Base-by-base conservation (phyloP, 2,888 invertebrate genomes). In the Panorpa germanica region DNA sequence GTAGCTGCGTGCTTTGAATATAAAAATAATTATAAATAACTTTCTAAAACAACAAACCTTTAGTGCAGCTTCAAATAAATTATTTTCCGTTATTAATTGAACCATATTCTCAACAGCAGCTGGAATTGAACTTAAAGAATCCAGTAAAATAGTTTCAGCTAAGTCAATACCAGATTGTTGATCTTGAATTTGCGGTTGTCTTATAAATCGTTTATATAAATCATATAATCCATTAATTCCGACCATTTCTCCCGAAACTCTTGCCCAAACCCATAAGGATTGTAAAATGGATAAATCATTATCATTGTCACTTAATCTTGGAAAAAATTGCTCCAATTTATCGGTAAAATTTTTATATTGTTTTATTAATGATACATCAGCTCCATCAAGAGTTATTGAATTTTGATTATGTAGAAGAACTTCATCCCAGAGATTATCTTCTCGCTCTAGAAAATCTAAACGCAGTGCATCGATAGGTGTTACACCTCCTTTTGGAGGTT, bases 191-290 rank as follows among this genome's bases (percentile, higher is more conserved):
- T n/a, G n/a, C n/a, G n/a, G n/a, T n/a, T n/a, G n/a, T n/a, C n/a
- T n/a, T 34, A 17, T 40, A 47, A 70, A 70, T 39, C 65, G 57
- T 33, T 70, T 52, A 46, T 74, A 81, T 25, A 62, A 64, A 37
- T 62, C 64, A 47, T 78, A 81, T 30, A 76, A 49, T 1, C 66
- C 66, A 36, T 72, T 66, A 17, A 82, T 57, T 11, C 63, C 52
- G 25, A 62, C 54, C 41, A 76, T 46, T 45, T 73, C 70, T 18
- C 62, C 57, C 34, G 66, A 58, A 2, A 70, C 57, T 31, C 63
- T 56, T 19, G 56, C 60, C 72, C 78, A 78, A 35, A 70, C 51
- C 65, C 73, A 75, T 5, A 65, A 55, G 21, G 49, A 49, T 30
- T 57, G 52, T 37, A 43, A 44, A 21, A 50, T 39, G 12, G 41